Percentiles rank a stretch among this genome's conserved stretches.
Evolutionary conservation across 1,140 invertebrate genomes (phyloP).

Genomic region (Lepidurus packardi): DNA sequence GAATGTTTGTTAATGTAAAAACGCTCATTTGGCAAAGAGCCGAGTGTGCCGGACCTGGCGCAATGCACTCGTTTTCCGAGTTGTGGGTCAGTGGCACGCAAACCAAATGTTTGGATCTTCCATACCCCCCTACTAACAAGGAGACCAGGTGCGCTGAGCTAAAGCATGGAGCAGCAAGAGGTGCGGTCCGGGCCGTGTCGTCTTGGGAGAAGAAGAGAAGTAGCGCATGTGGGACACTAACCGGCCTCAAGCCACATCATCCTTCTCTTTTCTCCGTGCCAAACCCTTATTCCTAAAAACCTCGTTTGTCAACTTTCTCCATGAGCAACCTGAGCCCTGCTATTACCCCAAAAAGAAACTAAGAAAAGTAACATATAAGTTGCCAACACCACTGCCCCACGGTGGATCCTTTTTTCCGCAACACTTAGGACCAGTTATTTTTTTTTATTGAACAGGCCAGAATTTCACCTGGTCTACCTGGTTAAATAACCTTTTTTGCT

Average conservation of each 20-base stretch:
- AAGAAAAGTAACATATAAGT: no score
- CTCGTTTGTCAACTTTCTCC: constrained; percentile 21
- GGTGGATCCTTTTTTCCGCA: no score
- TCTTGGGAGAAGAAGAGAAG: background rate
- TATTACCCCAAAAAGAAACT: no score
- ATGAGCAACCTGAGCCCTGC: no score
- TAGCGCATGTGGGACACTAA: constrained; percentile 16
- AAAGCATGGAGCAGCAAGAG: background rate
- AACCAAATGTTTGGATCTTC: background rate
- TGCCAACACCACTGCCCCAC: no score
- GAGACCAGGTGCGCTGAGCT: background rate
- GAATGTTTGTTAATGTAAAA: background rate
- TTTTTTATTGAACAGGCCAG: background rate
- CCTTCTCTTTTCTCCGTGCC: background rate
- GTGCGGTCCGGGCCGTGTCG: background rate
- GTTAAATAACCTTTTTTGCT: background rate
- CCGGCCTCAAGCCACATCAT: background rate
- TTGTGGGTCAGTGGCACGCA: constrained; percentile 13
- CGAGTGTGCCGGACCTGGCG: constrained; percentile 14
- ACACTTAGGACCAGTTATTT: no score
- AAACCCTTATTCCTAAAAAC: background rate
- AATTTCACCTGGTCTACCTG: constrained; percentile 1
- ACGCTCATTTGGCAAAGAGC: background rate
- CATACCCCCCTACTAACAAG: background rate
- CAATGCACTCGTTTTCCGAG: constrained; percentile 17